These are phyloP conservation scores for Aramus guarauna DNA, from an alignment of 2,113 vertebrate genomes.

Conservation along the genomic window DNA sequence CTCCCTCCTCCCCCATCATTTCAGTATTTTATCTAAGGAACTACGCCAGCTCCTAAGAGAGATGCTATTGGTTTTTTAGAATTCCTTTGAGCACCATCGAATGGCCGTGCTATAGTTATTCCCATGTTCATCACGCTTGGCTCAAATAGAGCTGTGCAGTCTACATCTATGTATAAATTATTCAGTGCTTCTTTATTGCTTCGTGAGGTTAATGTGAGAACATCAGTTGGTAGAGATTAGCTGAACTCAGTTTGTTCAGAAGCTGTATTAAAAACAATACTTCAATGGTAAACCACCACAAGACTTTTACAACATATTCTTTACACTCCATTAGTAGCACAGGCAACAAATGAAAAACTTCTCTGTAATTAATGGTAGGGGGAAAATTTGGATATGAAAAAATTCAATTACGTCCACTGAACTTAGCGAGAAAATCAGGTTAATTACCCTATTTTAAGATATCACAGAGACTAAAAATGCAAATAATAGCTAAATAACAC, in stretches of 20 bases:
- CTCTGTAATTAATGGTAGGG: neutral
- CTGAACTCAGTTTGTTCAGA: neutral
- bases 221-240: neutral
- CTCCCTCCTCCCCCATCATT: neutral
- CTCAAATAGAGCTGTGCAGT: neutral
- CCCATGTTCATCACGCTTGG: neutral
- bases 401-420: neutral
- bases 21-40: neutral
- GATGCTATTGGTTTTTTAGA: neutral
- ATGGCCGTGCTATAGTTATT: neutral
- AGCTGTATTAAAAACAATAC: neutral
- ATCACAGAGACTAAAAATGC: neutral
- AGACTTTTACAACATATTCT: neutral
- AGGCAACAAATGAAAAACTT: neutral
- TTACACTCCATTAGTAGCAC: neutral
- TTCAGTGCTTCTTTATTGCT: constrained; percentile 39
- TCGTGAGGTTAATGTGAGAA: neutral
- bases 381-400: neutral
- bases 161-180: constrained; percentile 24
- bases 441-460: neutral
- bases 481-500: neutral
- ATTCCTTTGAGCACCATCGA: neutral
- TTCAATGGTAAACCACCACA: neutral
- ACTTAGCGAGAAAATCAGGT: neutral
- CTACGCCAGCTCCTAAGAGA: neutral